A percentile compares a stretch with the other conserved stretches of the same genome.
Evolutionary conservation across 1,140 invertebrate genomes (phyloP).

Genomic region (Drosophila lacteicornis): DNA sequence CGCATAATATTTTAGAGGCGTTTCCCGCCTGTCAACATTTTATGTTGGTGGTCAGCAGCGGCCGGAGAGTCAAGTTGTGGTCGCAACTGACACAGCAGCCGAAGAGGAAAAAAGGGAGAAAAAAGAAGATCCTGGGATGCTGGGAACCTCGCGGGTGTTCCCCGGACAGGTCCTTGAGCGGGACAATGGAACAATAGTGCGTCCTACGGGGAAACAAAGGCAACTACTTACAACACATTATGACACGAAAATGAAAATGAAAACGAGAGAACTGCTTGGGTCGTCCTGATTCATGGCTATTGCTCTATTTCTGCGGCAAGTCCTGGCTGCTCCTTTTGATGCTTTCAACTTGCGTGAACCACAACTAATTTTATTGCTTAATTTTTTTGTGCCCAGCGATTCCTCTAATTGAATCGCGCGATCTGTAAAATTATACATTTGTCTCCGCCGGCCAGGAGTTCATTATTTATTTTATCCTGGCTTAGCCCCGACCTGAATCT

Average conservation of each 20-base stretch:
- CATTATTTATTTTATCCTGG: slow-evolving; percentile 70
- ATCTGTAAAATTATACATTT: slow-evolving; percentile 80
- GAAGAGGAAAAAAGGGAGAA: background rate
- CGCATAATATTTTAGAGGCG: slow-evolving; percentile 82
- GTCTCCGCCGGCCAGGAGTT: slow-evolving; percentile 46
- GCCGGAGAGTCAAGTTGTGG: slow-evolving; percentile 72
- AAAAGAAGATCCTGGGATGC: slow-evolving; percentile 26
- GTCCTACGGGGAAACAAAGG: slow-evolving; percentile 69
- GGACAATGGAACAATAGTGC: slow-evolving; percentile 63
- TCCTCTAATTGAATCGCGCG: slow-evolving; percentile 71
- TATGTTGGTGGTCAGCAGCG: slow-evolving; percentile 83
- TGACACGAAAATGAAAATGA: slow-evolving; percentile 66
- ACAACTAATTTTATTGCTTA: slow-evolving; percentile 84
- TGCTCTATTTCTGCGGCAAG: slow-evolving; percentile 74
- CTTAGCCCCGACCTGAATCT: slow-evolving; percentile 8
- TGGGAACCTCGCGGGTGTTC: slow-evolving; percentile 77
- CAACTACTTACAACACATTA: slow-evolving; percentile 82
- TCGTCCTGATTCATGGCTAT: slow-evolving; percentile 79
- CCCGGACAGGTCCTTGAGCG: slow-evolving; percentile 69
- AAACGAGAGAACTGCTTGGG: slow-evolving; percentile 36
- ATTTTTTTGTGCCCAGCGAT: slow-evolving; percentile 72
- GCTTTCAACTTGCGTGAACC: slow-evolving; percentile 81
- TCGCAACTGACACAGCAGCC: slow-evolving; percentile 64
- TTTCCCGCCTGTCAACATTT: slow-evolving; percentile 84
- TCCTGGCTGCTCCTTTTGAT: slow-evolving; percentile 68